phyloP scores from a whole-genome alignment of 2,888 invertebrate species.

The Andrena hattorfiana region DNA sequence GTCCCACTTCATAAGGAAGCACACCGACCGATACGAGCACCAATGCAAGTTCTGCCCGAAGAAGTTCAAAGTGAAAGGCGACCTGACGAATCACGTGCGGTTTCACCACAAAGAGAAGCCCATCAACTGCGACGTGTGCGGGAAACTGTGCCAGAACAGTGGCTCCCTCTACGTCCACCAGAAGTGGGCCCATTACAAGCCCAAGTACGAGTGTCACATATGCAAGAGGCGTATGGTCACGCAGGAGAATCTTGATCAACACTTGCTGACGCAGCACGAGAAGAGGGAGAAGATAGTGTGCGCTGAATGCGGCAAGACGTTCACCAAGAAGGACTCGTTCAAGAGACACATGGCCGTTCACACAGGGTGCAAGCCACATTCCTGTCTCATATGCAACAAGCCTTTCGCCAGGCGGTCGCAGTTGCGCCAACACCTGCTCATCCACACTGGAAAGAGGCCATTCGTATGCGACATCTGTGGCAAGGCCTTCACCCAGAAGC shows the following conservation, averaged over 20 bases:
- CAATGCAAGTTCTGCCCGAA: constrained; percentile 81
- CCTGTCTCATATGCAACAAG: constrained; percentile 82
- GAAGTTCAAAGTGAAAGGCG: constrained; percentile 83
- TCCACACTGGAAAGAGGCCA: constrained; percentile 83
- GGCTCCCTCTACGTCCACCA: constrained; percentile 83
- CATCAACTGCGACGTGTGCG: constrained; percentile 82
- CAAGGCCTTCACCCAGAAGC: constrained; percentile 83
- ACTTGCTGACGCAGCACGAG: constrained; percentile 82
- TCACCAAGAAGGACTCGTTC: constrained; percentile 83
- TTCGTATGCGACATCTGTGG: constrained; percentile 83
- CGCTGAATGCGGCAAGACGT: constrained; percentile 83
- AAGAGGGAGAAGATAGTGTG: constrained; percentile 83
- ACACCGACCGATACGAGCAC: constrained; percentile 83
- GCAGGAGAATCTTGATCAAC: constrained; percentile 82
- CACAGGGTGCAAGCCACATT: constrained; percentile 81
- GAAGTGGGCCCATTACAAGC: constrained; percentile 84
- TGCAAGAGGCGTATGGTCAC: constrained; percentile 84
- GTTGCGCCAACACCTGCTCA: constrained; percentile 81
- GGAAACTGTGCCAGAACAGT: constrained; percentile 81
- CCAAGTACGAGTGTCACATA: constrained; percentile 82
- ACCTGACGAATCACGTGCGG: constrained; percentile 82
- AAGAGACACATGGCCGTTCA: constrained; percentile 84
- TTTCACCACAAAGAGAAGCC: constrained; percentile 84
- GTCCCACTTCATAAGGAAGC: constrained; percentile 83
- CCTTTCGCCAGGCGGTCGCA: constrained; percentile 82